A percentile compares a stretch with the other conserved stretches of the same genome.
Conservation (phyloP, 1,140 invertebrate species). For the Orussus abietinus region DNA sequence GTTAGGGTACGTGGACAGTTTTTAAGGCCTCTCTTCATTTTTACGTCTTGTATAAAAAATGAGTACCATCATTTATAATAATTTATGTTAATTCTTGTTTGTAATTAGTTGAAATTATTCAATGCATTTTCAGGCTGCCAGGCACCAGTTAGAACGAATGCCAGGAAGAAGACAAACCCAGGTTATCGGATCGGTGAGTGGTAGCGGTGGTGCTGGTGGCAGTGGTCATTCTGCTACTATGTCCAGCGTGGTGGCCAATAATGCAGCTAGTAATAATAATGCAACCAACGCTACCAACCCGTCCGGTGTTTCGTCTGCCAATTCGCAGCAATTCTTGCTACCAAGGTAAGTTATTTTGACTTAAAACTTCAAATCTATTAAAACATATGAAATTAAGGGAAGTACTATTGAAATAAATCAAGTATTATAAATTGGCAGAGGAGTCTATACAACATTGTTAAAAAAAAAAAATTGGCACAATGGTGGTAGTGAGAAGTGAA, state of each 20-base stretch:
- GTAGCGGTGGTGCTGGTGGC: conserved; percentile 38
- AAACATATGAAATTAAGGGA: no score
- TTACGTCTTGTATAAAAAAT: no score
- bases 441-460: no score
- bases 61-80: conserved; percentile 4
- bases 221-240: conserved; percentile 47
- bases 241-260: conserved; percentile 43
- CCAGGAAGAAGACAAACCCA: conserved; percentile 72
- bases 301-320: conserved; percentile 41
- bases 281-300: conserved; percentile 45
- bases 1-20: conserved; percentile 60
- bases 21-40: conserved; percentile 5
- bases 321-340: conserved; percentile 56
- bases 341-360: conserved; percentile 49
- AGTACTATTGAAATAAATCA: no score
- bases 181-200: conserved; percentile 45
- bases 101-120: conserved; percentile 10
- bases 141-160: conserved; percentile 82
- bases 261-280: conserved; percentile 46
- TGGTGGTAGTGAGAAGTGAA: no score
- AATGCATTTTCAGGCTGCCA: conserved; percentile 60
- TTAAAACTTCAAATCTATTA: conserved; percentile 2
- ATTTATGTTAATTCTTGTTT: conserved; percentile 11
- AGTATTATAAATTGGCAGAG: no score
- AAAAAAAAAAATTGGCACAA: no score